Evolutionary conservation across 2,113 vertebrate species (phyloP), one percentile per base, ranked within the genome.

Genomic region (Epinephelus lanceolatus): DNA sequence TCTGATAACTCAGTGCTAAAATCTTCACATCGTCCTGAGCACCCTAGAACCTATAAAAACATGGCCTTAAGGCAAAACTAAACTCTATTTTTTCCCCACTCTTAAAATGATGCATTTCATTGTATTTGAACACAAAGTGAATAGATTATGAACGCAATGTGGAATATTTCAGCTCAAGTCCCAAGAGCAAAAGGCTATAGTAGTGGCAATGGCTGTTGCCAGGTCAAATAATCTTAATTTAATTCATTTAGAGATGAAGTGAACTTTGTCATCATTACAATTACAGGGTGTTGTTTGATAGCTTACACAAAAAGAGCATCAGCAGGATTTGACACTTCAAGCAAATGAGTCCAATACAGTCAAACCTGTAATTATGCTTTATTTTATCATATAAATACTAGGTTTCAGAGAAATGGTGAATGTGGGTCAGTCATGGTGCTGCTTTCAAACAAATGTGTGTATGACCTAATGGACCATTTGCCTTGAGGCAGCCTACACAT

Each of bases 361-460:
- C 56, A 78, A 42, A 37, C 6, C 18, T 65, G 17, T 9, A 42
- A 63, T 71, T 53, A 27, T 40, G 37, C 49, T 23, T n/a, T 12
- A 71, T 55, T 17, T 68, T 21, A 59, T 23, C 0, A 19, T 56
- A 63, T 66, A n/a, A 45, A 81, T n/a, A 51, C 12, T 3, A 33
- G 14, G 1, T 53, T 56, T 57, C 33, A 61, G 57, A 45, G 42
- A 17, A 56, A 76, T 23, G n/a, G 17, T 10, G 68, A 86, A 93
- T 92, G 79, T 92, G 75, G 91, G 89, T 90, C 90, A 88, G 67
- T 84, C 56, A 76, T 88, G 78, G 81, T 71, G 78, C 73, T 65
- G 60, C 82, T 85, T 88, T 90, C 66, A 81, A 78, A 88, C 42
- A 81, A 86, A 75, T 71, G 84, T 88, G 79, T 82, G 83, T 37